Conservation (phyloP, 2,888 invertebrate species). For the Chydorus sphaericus region DNA sequence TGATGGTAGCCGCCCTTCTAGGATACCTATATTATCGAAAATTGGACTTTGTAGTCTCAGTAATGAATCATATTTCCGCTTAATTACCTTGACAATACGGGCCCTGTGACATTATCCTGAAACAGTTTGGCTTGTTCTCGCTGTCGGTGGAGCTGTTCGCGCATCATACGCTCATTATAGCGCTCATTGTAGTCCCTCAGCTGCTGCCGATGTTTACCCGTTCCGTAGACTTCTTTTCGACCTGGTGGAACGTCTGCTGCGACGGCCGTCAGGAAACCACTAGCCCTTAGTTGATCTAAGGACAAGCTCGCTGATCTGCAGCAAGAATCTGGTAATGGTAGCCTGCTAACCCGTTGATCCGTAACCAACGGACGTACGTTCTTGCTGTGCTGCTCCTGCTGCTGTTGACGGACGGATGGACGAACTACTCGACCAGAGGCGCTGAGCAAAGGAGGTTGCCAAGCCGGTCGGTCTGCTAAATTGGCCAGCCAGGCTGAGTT, state of each 20-base stretch:
- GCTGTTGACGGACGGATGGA: not conserved
- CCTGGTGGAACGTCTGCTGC: constrained; percentile 9
- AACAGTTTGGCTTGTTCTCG: not conserved
- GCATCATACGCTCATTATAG: not conserved
- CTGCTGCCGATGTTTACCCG: constrained; percentile 12
- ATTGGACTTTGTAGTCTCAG: no score
- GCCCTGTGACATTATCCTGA: not conserved
- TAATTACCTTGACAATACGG: not conserved
- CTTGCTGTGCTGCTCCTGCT: not conserved
- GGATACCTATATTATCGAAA: no score
- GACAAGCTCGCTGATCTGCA: constrained; percentile 15
- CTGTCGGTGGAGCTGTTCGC: not conserved
- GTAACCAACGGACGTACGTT: not conserved
- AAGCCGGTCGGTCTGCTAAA: not conserved
- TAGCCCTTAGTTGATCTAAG: not conserved
- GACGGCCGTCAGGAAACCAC: not conserved
- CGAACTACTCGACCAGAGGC: not conserved
- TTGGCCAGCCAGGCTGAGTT: constrained; percentile 15
- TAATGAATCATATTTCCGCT: not conserved
- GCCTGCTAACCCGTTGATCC: not conserved
- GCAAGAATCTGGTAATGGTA: constrained; percentile 19
- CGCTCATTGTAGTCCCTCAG: constrained; percentile 9
- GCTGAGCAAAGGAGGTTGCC: not conserved
- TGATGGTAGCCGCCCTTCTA: no score
- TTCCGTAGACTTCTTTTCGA: constrained; percentile 11